Percentiles rank a stretch among this genome's conserved stretches.
These are phyloP conservation scores for Trissolcus brochymenae DNA, from an alignment of 2,888 invertebrate genomes.

Conservation along the genomic window DNA sequence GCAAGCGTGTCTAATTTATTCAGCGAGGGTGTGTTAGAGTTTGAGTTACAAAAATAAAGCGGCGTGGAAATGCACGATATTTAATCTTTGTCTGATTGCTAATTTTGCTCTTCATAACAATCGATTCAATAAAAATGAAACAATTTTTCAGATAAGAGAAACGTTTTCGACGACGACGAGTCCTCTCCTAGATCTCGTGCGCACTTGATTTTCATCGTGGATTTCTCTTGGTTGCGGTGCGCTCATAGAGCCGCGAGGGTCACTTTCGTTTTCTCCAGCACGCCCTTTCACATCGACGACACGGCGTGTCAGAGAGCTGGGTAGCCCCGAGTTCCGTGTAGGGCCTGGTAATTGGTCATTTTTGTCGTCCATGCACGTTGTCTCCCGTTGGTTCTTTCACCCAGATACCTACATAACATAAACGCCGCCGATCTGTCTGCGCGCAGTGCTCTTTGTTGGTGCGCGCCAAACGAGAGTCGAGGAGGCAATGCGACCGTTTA, in stretches of 20 bases:
- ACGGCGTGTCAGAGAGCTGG: conserved; percentile 22
- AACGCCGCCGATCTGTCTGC: conserved; percentile 57
- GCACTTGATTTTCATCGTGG: conserved; percentile 20
- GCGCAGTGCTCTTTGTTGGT: conserved; percentile 59
- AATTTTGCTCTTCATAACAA: no score
- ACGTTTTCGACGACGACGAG: no score
- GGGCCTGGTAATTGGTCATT: conserved; percentile 58
- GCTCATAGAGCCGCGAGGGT: conserved; percentile 39
- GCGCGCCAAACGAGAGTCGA: conserved; percentile 15
- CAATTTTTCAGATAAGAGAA: background rate
- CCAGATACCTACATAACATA: conserved; percentile 64
- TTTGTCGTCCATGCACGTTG: conserved; percentile 49
- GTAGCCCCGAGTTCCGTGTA: conserved; percentile 37
- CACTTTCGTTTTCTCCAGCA: conserved; percentile 56
- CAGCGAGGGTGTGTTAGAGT: no score
- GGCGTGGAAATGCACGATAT: no score
- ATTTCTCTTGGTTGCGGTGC: conserved; percentile 32
- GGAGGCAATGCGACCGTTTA: conserved; percentile 40
- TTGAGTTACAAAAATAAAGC: no score
- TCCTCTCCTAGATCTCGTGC: background rate
- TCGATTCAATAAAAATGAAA: no score
- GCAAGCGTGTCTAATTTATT: conserved; percentile 16
- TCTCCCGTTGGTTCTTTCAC: conserved; percentile 58
- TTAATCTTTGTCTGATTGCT: no score
- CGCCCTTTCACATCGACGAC: conserved; percentile 49